A percentile compares a stretch with the other conserved stretches of the same genome.
Conservation (phyloP, 2,113 vertebrate genomes). For the Mionectes macconnelli region DNA sequence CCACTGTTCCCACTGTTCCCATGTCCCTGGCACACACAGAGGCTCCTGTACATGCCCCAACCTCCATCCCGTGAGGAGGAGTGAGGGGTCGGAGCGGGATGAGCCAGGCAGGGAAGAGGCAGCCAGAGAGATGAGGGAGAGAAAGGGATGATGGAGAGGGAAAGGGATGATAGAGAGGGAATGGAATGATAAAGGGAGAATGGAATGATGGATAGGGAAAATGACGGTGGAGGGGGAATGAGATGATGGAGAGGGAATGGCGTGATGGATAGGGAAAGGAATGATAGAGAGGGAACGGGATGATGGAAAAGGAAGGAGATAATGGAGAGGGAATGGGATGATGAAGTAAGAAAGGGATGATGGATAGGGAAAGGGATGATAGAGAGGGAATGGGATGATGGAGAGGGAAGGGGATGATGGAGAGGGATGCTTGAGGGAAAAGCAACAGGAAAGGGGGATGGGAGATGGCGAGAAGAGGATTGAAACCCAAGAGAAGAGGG, state of each 20-base stretch:
- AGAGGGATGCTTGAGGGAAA: neutral
- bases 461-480: neutral
- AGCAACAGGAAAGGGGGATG: neutral
- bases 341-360: neutral
- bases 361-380: rapidly evolving
- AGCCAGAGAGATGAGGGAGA: neutral
- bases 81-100: neutral
- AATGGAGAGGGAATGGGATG: rapidly evolving
- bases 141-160: neutral
- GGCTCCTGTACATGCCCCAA: rapidly evolving
- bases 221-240: rapidly evolving
- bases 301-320: neutral
- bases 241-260: neutral
- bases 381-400: rapidly evolving
- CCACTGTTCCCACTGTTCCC: neutral
- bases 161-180: neutral
- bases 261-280: rapidly evolving
- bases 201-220: rapidly evolving
- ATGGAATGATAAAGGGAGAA: neutral
- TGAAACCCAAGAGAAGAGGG: no score
- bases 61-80: neutral
- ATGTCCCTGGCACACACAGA: neutral
- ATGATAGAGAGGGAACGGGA: rapidly evolving
- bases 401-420: neutral
- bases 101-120: neutral